These are phyloP conservation scores for Thecophora atra DNA, from an alignment of 2,888 invertebrate species.

Conservation along the genomic window DNA sequence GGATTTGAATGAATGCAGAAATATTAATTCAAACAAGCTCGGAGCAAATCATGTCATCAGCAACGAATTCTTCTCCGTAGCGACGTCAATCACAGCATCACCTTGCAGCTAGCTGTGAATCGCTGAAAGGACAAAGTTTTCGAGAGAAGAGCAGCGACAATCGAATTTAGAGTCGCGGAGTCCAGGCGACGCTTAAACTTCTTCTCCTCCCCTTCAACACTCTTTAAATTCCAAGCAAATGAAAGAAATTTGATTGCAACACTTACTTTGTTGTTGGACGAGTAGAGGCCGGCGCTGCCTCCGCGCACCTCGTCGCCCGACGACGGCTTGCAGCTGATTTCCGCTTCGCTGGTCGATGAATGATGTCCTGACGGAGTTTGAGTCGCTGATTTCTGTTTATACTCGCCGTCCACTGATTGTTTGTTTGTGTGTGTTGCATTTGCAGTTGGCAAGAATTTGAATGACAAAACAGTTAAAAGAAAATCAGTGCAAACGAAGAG, in stretches of 20 bases:
- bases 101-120: neutral
- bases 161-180: neutral
- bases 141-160: neutral
- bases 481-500: neutral
- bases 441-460: constrained; percentile 4
- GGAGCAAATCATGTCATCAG: constrained; percentile 12
- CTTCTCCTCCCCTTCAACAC: neutral
- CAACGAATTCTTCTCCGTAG: neutral
- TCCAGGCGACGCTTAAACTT: neutral
- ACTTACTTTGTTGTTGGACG: constrained; percentile 59
- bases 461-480: neutral
- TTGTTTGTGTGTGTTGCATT: constrained; percentile 4
- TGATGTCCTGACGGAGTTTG: constrained; percentile 73
- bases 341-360: constrained; percentile 66
- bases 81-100: neutral
- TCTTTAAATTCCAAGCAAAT: too few relatives aligned
- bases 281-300: constrained; percentile 43
- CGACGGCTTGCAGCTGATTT: constrained; percentile 63
- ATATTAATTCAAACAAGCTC: constrained; percentile 52
- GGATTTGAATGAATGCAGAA: constrained; percentile 54
- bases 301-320: neutral
- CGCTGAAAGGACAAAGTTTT: neutral
- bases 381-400: constrained; percentile 76
- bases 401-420: constrained; percentile 71
- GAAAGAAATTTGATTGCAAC: too few relatives aligned